Base-by-base conservation (phyloP, 2,113 vertebrate genomes). In the Choloepus hoffmanni region DNA sequence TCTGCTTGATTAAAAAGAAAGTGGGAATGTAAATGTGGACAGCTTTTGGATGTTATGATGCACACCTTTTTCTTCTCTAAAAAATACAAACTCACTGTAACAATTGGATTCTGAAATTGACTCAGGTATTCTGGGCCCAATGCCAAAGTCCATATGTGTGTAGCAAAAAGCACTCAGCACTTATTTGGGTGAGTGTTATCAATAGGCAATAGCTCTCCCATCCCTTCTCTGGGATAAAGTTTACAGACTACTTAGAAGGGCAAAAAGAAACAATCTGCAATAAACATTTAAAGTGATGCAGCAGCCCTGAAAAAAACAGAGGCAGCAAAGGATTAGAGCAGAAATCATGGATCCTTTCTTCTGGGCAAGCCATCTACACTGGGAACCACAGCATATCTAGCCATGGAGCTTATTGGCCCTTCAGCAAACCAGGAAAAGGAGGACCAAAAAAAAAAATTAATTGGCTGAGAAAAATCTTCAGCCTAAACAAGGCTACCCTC, bases 1-100 rank as follows among this genome's bases (percentile, higher is more conserved):
- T 23, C 50, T 53, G 65, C 86, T 96, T 96, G 97, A 97, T 97
- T 97, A 96, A 95, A 97, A 97, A 74, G 62, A 96, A 97, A 96
- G 93, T 60, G 83, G 67, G 65, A 92, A 96, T 94, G 73, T 91
- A 96, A 96, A 97, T 95, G 84, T 62, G 48, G 72, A 93, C 68
- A 96, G 95, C 60, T 93, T 97, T 96, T 87, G 78, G 89, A 93
- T 92, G 74, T 92, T 73, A 93, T 67, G 65, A 92, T 89, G 24
- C 72, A 93, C 89, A 96, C 87, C 95, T 79, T 92, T 97, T 94
- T 85, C 84, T 91, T 92, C 55, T 92, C 67, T 95, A 36, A 88
- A 95, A 97, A 96, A 96, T 88, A 93, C 62, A 93, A 96, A 94
- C 73, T 73, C 63, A 55, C 68, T 76, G 50, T 81, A 96, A 96